These are phyloP conservation scores for Nematopogon swammerdamellus DNA, from an alignment of 2,888 invertebrate genomes.

Conservation along the genomic window DNA sequence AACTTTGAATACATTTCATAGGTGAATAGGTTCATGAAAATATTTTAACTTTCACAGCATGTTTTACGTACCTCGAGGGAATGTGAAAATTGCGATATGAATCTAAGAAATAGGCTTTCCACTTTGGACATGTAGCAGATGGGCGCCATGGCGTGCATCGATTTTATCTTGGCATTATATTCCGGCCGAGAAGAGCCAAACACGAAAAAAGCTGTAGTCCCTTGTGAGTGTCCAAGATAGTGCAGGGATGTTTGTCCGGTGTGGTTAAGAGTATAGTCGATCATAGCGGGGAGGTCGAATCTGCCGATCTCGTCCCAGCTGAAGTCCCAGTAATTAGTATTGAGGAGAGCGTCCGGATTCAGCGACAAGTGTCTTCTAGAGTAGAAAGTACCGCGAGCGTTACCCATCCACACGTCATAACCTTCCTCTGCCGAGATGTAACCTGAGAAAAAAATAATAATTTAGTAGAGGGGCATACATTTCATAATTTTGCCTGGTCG, in stretches of 20 bases:
- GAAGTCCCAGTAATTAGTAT: conserved; percentile 37
- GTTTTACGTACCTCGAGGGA: conserved; percentile 55
- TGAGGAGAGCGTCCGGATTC: conserved; percentile 23
- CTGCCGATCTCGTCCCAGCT: conserved; percentile 77
- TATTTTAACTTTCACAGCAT: too few relatives aligned
- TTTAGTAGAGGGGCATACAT: too few relatives aligned
- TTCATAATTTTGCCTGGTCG: too few relatives aligned
- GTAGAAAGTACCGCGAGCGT: conserved; percentile 78
- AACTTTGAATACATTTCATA: too few relatives aligned
- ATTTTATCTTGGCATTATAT: conserved; percentile 56
- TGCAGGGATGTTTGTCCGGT: conserved; percentile 57
- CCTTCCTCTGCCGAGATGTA: conserved; percentile 67
- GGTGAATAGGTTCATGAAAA: too few relatives aligned
- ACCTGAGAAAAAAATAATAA: too few relatives aligned
- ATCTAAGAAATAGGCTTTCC: conserved; percentile 43
- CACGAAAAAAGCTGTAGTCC: conserved; percentile 62
- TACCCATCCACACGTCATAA: conserved; percentile 83
- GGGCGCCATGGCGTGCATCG: conserved; percentile 60
- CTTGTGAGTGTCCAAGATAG: conserved; percentile 73
- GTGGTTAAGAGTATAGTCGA: conserved; percentile 59
- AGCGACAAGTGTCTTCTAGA: conserved; percentile 57
- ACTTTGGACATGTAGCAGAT: conserved; percentile 51
- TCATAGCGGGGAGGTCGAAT: conserved; percentile 72
- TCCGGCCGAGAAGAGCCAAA: conserved; percentile 54
- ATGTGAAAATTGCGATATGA: conserved; percentile 39